Base-by-base conservation (phyloP, 2,888 invertebrate species). In the Tinea semifulvella region DNA sequence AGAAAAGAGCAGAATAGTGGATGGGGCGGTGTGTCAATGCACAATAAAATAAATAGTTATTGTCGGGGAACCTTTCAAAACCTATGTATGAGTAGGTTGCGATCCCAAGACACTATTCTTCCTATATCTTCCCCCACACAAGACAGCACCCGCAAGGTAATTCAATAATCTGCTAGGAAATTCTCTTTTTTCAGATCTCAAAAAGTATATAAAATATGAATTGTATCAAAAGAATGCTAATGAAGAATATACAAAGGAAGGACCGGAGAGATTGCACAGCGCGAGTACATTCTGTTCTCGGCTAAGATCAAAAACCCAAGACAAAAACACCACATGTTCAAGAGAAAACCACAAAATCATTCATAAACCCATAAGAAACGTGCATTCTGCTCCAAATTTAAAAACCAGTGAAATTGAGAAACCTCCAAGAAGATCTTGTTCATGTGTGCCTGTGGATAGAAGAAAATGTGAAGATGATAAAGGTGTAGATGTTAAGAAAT, bases 121-220 rank as follows among this genome's bases (percentile, higher is more conserved):
- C n/a, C n/a, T n/a, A n/a, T n/a, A n/a, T n/a, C n/a, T n/a, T n/a
- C n/a, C n/a, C n/a, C n/a, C n/a, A n/a, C n/a, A n/a, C n/a, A n/a
- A n/a, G n/a, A 18, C 11, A 31, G 5, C 11, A 10, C 7, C 11
- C 11, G 13, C 13, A 31, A 11, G 35, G 11, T 31, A 11, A 31
- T 10, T 7, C 6, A 31, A 5, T 25, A 25, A 7, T 25, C 10
- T 10, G 10, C 10, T n/a, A 10, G 7, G 5, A 10, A 31, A 31
- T 11, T 5, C 11, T 31, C n/a, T 45, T 50, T 18, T 44, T 46
- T 70, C 62, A 89, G 89, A 89, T 71, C 68, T 90, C 43, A 89
- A 89, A 60, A 84, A 84, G 52, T 62, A 87, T 5, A 86, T 89
- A 20, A 88, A 87, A 58, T 84, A 87, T 60, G 87, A 87, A 48